Conservation (phyloP, 2,113 vertebrate genomes). For the Drymodes brunneopygia region DNA sequence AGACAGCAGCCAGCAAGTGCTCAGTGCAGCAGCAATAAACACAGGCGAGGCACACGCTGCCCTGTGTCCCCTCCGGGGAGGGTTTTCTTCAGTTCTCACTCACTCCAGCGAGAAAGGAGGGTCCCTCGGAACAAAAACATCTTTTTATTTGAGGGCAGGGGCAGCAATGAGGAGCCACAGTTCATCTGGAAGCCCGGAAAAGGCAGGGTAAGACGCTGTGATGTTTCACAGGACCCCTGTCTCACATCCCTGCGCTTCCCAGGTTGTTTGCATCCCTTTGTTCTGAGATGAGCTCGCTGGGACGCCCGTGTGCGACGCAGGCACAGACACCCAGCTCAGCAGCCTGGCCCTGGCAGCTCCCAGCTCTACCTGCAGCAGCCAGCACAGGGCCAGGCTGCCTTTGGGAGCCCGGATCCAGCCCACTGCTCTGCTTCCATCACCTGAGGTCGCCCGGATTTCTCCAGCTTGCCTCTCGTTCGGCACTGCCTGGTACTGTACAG, state of each 20-base stretch:
- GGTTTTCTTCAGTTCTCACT: not conserved
- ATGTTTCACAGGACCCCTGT: not conserved
- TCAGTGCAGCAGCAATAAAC: not conserved
- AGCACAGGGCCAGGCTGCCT: not conserved
- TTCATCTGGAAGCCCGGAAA: not conserved
- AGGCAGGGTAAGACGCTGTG: fast-evolving
- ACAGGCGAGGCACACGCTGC: not conserved
- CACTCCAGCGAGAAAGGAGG: not conserved
- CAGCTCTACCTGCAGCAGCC: not conserved
- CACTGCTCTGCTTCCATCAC: not conserved
- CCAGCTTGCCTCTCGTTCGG: not conserved
- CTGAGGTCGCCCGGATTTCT: not conserved
- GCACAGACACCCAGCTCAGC: not conserved
- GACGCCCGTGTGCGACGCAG: not conserved
- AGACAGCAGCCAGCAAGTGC: not conserved
- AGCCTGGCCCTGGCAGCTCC: not conserved
- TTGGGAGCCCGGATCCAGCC: not conserved
- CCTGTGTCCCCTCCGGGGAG: not conserved
- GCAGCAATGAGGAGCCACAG: not conserved
- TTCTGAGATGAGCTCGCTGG: not conserved
- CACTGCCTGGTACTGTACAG: not conserved
- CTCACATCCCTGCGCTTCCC: not conserved
- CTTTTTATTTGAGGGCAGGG: not conserved
- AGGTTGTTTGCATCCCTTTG: not conserved
- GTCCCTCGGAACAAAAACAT: not conserved